Base-by-base conservation (phyloP, 2,797 vertebrate genomes). In the Enteromius fasciolatus region DNA sequence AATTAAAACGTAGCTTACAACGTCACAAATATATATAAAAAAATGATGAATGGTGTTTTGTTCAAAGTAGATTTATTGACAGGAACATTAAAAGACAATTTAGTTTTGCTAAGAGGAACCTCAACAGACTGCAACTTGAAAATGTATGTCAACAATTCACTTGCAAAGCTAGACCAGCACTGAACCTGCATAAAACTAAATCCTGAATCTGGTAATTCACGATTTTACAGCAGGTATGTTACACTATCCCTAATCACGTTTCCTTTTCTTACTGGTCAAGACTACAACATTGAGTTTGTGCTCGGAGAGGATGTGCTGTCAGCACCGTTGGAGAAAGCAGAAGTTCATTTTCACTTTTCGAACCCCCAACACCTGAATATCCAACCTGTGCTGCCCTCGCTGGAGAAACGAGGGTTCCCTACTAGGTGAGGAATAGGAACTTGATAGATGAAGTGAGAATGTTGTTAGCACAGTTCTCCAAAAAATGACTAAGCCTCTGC, bases 271-370 rank as follows among this genome's bases (percentile, higher is more conserved):
- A 39, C 78, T 84, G 67, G 87, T 41, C 23, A 89, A 95, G 94
- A 88, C 68, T 86, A 89, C 72, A 89, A 83, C 1, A 88, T 94
- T 61, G 94, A 95, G 89, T 94, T 96, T 63, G 87, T 94, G 72
- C 86, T 95, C 68, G 90, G 88, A 52, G 76, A 84, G 25, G 95
- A 96, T 39, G 89, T 94, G 73, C 83, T 92, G 64, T 92, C 91
- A 0, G 41, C 92, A 59, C 82, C 80, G 0, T 72, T 95, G 0
- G 84, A 61, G 17, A 87, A 92, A 64, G 94, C 92, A 0, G 95
- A 96, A 89, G 90, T 96, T 64, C 94, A 96, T 89, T 90, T 96
- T 52, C 92, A 94, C 1, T 76, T 96, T 4, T 90, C 90, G 66
- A 94, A 95, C 87, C 93, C 93, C 0, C 89, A 91, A 7, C 87